phyloP scores from a whole-genome alignment of 1,140 invertebrate genomes.

The Lordiphosa collinella region DNA sequence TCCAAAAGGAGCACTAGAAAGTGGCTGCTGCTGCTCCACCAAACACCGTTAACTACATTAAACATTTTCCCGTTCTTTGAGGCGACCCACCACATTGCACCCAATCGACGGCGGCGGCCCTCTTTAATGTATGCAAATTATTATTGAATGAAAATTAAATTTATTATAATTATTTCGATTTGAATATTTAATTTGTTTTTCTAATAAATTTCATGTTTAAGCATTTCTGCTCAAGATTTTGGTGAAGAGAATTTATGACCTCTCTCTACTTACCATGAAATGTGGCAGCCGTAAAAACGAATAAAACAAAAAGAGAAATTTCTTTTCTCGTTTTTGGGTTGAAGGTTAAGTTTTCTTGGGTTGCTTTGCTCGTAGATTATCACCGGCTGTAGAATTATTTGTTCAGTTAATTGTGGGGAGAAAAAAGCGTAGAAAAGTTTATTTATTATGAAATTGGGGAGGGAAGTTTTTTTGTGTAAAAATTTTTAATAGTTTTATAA shows the following conservation, averaged over 20 bases:
- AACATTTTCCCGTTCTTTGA: slow-evolving; percentile 19
- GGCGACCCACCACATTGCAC: slow-evolving; percentile 31
- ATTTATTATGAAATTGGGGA: too few species aligned
- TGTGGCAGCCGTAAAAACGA: slow-evolving; percentile 12
- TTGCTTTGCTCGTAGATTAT: slow-evolving; percentile 28
- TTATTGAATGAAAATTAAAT: slow-evolving; percentile 45
- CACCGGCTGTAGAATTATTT: slow-evolving; percentile 26
- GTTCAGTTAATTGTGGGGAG: slow-evolving; percentile 26
- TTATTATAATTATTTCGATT: slow-evolving; percentile 49
- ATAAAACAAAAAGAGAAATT: slow-evolving; percentile 2
- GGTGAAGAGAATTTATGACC: slow-evolving; percentile 17
- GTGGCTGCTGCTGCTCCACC: slow-evolving; percentile 36
- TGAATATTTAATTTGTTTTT: slow-evolving; percentile 53
- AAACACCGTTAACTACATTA: slow-evolving; percentile 30
- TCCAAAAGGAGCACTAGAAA: slow-evolving; percentile 61
- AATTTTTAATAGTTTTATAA: too few species aligned
- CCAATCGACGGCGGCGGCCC: not conserved
- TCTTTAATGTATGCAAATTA: slow-evolving; percentile 52
- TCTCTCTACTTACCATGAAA: slow-evolving; percentile 35
- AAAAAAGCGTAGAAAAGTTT: not conserved
- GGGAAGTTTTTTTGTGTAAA: too few species aligned
- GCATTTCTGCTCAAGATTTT: slow-evolving; percentile 58
- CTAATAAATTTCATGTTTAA: slow-evolving; percentile 69
- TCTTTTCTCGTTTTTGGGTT: not conserved
- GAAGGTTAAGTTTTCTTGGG: slow-evolving; percentile 16